These are phyloP conservation scores for Tursiops truncatus DNA, from an alignment of 2,113 vertebrate genomes.

Conservation along the genomic window DNA sequence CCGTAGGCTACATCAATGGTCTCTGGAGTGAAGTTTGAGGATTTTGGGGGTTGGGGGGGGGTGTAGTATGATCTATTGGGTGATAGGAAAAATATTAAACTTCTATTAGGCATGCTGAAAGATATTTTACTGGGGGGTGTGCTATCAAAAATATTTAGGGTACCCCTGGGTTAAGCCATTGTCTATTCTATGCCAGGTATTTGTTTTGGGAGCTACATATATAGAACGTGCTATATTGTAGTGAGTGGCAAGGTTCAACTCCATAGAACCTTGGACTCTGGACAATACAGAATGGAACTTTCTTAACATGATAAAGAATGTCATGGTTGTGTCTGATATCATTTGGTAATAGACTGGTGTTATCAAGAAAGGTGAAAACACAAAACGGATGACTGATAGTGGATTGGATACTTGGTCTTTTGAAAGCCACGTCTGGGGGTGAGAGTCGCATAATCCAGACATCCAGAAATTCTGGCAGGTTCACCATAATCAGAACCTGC, in stretches of 20 bases:
- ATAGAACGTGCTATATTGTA: neutral
- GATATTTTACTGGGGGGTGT: neutral
- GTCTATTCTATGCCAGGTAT: neutral
- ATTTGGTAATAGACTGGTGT: neutral
- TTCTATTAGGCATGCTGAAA: neutral
- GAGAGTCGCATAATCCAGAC: neutral
- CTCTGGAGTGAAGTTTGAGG: neutral
- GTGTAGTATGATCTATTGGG: neutral
- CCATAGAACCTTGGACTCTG: neutral
- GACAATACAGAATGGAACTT: neutral
- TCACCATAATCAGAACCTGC: neutral
- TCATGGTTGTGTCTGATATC: neutral
- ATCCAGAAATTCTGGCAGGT: neutral
- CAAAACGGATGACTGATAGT: neutral
- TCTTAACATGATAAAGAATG: neutral
- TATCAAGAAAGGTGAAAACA: neutral
- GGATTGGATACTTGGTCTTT: neutral
- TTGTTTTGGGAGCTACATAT: neutral
- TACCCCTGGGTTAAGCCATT: neutral
- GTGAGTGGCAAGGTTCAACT: neutral
- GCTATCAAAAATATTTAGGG: neutral
- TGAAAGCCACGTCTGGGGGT: neutral
- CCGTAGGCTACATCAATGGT: neutral
- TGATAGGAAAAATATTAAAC: neutral
- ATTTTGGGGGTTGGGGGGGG: neutral